These are phyloP conservation scores for Henricia sp. DNA, from an alignment of 53 echinoderm and acorn worm genomes.

Conservation along the genomic window DNA sequence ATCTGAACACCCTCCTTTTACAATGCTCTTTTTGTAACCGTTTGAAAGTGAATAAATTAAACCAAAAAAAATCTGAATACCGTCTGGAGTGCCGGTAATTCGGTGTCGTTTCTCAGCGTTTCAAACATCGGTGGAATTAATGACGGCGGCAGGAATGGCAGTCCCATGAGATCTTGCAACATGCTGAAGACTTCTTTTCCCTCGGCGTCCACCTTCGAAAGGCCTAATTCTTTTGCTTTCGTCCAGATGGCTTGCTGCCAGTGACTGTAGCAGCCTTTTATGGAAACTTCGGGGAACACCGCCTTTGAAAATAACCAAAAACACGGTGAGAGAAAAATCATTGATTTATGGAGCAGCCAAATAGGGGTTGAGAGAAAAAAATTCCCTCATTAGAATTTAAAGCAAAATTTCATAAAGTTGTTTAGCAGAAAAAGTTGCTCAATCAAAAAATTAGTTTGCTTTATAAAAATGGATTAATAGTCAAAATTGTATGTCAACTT, in stretches of 20 bases:
- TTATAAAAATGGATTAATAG: too few relatives aligned
- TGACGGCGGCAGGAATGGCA: conserved; percentile 51
- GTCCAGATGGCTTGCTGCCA: conserved; percentile 67
- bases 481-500: too few relatives aligned
- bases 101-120: conserved; percentile 20
- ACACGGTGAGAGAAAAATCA: too few relatives aligned
- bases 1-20: neutral
- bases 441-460: too few relatives aligned
- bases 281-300: conserved; percentile 31
- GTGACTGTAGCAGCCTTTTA: conserved; percentile 52
- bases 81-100: neutral
- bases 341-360: too few relatives aligned
- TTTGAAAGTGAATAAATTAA: neutral
- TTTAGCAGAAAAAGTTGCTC: too few relatives aligned
- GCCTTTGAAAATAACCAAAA: too few relatives aligned
- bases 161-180: conserved; percentile 42
- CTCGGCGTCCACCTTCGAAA: conserved; percentile 14
- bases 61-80: neutral
- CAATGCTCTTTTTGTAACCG: neutral
- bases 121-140: conserved; percentile 39
- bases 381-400: too few relatives aligned
- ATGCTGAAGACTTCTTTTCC: conserved; percentile 10
- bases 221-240: conserved; percentile 41
- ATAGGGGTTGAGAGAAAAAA: too few relatives aligned
- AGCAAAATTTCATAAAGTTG: too few relatives aligned